Percentiles rank a stretch among this genome's conserved stretches.
Conservation (phyloP, 1,140 invertebrate genomes). For the Oedothorax gibbosus region DNA sequence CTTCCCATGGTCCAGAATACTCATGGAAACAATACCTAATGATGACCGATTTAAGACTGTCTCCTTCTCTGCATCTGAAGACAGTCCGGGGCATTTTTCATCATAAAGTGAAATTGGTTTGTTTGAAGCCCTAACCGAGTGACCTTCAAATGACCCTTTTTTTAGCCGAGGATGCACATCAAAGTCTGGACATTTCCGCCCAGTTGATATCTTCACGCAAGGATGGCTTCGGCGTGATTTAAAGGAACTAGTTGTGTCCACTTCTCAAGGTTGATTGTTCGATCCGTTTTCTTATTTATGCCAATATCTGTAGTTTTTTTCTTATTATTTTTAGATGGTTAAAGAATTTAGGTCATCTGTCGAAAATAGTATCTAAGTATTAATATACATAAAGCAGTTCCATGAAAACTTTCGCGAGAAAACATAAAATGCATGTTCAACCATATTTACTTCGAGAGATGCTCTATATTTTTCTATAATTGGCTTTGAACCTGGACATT, state of each 20-base stretch:
- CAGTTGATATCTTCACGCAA: constrained; percentile 39
- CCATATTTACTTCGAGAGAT: too few relatives aligned
- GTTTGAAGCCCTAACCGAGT: constrained; percentile 5
- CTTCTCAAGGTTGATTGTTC: constrained; percentile 47
- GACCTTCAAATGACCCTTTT: constrained; percentile 19
- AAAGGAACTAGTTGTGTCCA: constrained; percentile 40
- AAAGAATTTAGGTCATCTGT: constrained; percentile 14
- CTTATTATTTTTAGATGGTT: constrained; percentile 10
- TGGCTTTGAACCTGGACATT: too few relatives aligned
- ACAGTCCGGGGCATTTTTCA: not conserved
- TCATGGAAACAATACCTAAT: constrained; percentile 3
- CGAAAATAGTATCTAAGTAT: not conserved
- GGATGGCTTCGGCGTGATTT: constrained; percentile 23
- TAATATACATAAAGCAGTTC: not conserved
- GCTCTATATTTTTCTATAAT: too few relatives aligned
- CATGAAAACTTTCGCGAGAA: not conserved
- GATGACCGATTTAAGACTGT: not conserved
- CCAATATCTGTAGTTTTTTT: not conserved
- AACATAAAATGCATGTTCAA: too few relatives aligned
- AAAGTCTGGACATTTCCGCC: constrained; percentile 22
- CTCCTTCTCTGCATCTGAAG: not conserved
- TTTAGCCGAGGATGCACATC: not conserved
- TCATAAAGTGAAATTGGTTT: constrained; percentile 24
- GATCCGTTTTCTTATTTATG: constrained; percentile 4
- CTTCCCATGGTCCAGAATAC: not conserved